Evolutionary conservation across 35 echinoderm and acorn worm species (phyloP), one percentile per base, ranked within the genome.

Genomic region (Nesometra sesokonis): DNA sequence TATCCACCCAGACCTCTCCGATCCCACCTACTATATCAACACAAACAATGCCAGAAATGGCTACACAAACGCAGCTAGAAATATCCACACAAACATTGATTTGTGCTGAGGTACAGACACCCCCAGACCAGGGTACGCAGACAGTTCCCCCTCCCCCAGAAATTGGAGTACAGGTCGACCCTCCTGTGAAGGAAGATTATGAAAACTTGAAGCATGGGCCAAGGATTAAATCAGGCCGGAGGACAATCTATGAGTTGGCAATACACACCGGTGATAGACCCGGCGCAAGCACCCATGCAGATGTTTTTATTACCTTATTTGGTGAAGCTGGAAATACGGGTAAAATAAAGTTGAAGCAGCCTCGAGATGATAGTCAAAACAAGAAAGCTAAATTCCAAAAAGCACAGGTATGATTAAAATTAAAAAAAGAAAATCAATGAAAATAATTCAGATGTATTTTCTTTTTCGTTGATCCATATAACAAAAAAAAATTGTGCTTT

Each of bases 271-370:
- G 96, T 27, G 91, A 88, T 57, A 84, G 92, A 33, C 85, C 94
- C 9, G 96, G 96, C n/a, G 96, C 96, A 3, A 92, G 93, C 78
- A 99, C 96, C 5, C 94, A 85, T 79, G 96, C 96, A 2, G 96
- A 99, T 84, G 88, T 99, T 15, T 90, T 91, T 80, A 86, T 99
- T 23, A 99, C 88, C 5, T 84, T 99, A 27, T 99, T 92, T 67
- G 96, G 96, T 46, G 90, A 92, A 84, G 94, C 89, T 77, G 96
- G 96, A 0, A 99, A 99, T 67, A 94, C 96, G 34, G 96, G 96
- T 17, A 99, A 99, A 90, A 99, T 99, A 82, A 99, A 94, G 57
- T 88, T 99, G 32, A 99, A 94, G 32, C 96, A 99, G 33, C 81
- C 96, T 2, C 89, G 80, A 67, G 96, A 91, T 32, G 83, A 67